phyloP scores from a whole-genome alignment of 2,888 invertebrate species.

The Portevinia maculata region DNA sequence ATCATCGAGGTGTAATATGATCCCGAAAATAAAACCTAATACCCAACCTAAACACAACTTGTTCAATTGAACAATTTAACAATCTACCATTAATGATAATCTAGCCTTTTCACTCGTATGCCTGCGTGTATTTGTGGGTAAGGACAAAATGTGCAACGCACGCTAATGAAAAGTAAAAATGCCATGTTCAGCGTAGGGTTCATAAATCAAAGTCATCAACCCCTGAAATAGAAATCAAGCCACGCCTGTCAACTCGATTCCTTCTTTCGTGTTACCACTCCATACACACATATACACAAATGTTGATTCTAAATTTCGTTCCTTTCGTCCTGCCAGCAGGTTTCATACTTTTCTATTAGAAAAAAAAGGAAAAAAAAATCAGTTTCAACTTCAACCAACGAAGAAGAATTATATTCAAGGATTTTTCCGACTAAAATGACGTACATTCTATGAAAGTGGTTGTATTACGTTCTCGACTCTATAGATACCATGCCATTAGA shows the following conservation, averaged over 20 bases:
- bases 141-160: slow-evolving; percentile 64
- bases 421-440: slow-evolving; percentile 73
- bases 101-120: slow-evolving; percentile 17
- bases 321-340: slow-evolving; percentile 63
- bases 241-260: slow-evolving; percentile 77
- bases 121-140: slow-evolving; percentile 37
- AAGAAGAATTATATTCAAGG: slow-evolving; percentile 68
- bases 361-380: slow-evolving; percentile 39
- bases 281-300: slow-evolving; percentile 32
- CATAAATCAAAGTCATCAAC: slow-evolving; percentile 75
- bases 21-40: slow-evolving; percentile 20
- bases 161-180: slow-evolving; percentile 73
- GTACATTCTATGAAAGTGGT: slow-evolving; percentile 51
- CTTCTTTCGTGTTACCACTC: slow-evolving; percentile 63
- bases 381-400: slow-evolving; percentile 46
- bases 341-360: slow-evolving; percentile 68
- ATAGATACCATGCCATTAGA: slow-evolving; percentile 39
- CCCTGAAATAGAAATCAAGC: slow-evolving; percentile 76
- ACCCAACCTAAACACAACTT: slow-evolving; percentile 41
- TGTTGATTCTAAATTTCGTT: slow-evolving; percentile 16
- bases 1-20: slow-evolving; percentile 61
- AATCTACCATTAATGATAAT: slow-evolving; percentile 71
- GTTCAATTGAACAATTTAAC: slow-evolving; percentile 69
- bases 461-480: slow-evolving; percentile 28
- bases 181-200: slow-evolving; percentile 69